Base-by-base conservation (phyloP, 2,888 invertebrate genomes). In the Ophion slaviceki region DNA sequence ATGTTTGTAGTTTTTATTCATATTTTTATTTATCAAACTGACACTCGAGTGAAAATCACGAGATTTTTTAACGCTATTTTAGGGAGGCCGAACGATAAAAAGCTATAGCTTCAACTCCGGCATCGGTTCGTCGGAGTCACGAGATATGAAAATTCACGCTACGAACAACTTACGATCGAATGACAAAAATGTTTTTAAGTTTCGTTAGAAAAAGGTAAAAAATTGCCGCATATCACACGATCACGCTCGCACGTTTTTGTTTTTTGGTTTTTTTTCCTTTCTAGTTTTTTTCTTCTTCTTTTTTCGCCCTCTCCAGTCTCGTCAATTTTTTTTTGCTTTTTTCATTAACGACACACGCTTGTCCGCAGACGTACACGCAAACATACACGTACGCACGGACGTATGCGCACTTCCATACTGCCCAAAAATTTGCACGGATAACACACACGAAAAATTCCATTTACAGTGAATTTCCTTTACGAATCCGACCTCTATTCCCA, bases 121-220 rank as follows among this genome's bases (percentile, higher is more conserved):
- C 67, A 77, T 77, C 77, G 79, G 79, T 85, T 77, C 72, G 71
- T 86, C 82, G 76, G 85, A 86, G 83, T 86, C 83, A 75, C 86
- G 86, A 86, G 83, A 86, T 86, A 84, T 84, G 86, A 86, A 86
- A 86, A 86, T 53, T 81, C 86, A 86, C 78, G 80, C 88, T 88
- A 88, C 88, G 87, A 88, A 89, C 88, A 86, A 76, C 89, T 88
- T 89, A 90, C 86, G 88, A 82, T 89, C 87, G 87, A 90, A 76
- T 86, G 88, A 88, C 88, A 86, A 86, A 86, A 86, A 86, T 81
- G 75, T 80, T 61, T 77, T 86, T 77, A 81, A 83, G 84, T 88
- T 87, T 87, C 84, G 82, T 86, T 91, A 91, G 91, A 91, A 91
- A 91, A 91, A 90, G 89, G 91, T 91, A 91, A 91, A 91, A 91